Base-by-base conservation (phyloP, 2,888 invertebrate genomes). In the Cheilosia vulpina region DNA sequence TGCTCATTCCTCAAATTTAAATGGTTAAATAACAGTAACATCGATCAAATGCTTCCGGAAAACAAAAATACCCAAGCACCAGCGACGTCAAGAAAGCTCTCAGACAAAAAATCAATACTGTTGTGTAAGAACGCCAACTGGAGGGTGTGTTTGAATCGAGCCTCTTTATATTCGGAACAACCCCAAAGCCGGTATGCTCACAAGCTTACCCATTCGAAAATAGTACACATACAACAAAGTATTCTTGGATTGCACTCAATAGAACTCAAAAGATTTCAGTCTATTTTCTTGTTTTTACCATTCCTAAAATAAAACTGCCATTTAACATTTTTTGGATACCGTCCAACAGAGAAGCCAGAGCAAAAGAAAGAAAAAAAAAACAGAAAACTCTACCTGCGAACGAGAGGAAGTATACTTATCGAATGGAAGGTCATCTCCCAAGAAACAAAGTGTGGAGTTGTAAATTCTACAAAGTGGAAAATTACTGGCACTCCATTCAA, bases 281-380 rank as follows among this genome's bases (percentile, higher is more conserved):
- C 2, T 50, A 53, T 45, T 53, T 71, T 34, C 52, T 53, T 53
- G 43, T 43, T 45, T 57, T 71, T 66, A 19, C 19, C 19, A 38
- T 69, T 84, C 84, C 80, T 63, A 69, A 80, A 84, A 84, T 80
- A 84, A 68, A 68, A 75, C 73, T 79, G 52, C 52, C 65, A 79
- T 80, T 80, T 80, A 69, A 60, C 52, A 69, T 80, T 69, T 68
- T 47, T 84, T 84, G 84, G 84, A 58, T 17, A 27, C 19, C 21
- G 15, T 69, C 84, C 84, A 84, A 82, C 45, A 21, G 57, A 68
- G 27, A 47, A 55, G 17, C 27, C 15, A 50, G 11, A 72, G 21
- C 13, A n/a, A 31, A 17, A n/a, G 21, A 68, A 11, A 34, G 3
- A 38, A 58, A 66, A 63, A 38, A 19, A 55, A 38, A 65, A 58